Evolutionary conservation across 2,797 vertebrate species (phyloP), one percentile per base, ranked within the genome.

Genomic region (Anabas testudineus): DNA sequence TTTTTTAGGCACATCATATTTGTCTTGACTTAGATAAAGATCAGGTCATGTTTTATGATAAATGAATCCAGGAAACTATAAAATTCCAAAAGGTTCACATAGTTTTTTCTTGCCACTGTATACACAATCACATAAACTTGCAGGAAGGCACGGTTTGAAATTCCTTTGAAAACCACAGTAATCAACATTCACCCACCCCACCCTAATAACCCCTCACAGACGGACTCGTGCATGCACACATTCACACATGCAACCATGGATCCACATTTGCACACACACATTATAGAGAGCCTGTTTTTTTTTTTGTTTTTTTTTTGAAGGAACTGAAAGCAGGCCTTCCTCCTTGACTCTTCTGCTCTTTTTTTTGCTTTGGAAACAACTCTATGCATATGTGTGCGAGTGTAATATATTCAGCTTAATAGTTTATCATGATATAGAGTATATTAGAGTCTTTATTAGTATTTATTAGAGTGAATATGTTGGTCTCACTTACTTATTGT

Each of bases 241-340:
- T 21, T 22, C 71, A 34, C 22, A 34, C 24, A 49, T 28, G 53
- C 71, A 61, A 15, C 36, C 41, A 58, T 30, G 21, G 34, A 53
- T 16, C 18, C 55, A 10, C 32, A 37, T 49, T 19, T 19, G 28
- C 72, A 36, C 48, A 12, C n/a, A 5, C 68, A 66, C 70, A 71
- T 57, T 61, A 55, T 58, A 59, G 73, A 84, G 85, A 80, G 66
- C 57, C 39, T 75, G 74, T 30, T 30, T 30, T 30, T 30, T 30
- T 30, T 30, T 30, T 30, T 30, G 30, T 30, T 30, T 30, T 87
- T 91, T 90, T 81, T 87, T 83, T 89, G 78, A 82, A 84, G 92
- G 93, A 94, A 94, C 86, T 90, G 92, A 94, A 93, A 93, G 86
- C 90, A 87, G 84, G 82, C 86, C 90, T 92, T 91, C 86, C 82